Base-by-base conservation (phyloP, 1,140 invertebrate genomes). In the Philopotamus ludificatus region DNA sequence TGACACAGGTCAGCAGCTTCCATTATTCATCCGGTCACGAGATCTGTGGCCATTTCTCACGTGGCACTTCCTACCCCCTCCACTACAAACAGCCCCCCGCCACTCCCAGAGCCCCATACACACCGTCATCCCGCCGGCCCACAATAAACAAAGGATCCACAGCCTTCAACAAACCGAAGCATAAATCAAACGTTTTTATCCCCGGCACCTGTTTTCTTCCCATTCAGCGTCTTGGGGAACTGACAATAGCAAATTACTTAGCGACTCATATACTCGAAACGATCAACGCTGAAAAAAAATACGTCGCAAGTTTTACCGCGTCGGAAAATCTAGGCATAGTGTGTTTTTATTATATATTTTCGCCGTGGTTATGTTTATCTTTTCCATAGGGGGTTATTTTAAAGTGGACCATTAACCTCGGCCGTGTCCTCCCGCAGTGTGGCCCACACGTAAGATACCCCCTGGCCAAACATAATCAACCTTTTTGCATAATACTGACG, bases 11-110 rank as follows among this genome's bases (percentile, higher is more conserved):
- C 49, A 51, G 49, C 49, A 22, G 18, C 7, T 51, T 51, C 49
- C 49, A 51, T 51, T 9, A 51, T 22, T 51, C 49, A 51, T 51
- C 22, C 49, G 22, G 49, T 51, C 49, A 51, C 20, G 21, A 51
- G 20, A 51, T 51, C 49, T 51, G 49, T 51, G 22, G 12, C 22
- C 49, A 51, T 51, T 51, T 51, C 26, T 34, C 22, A 57, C 53
- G 15, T 26, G 20, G 34, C 15, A 4, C 28, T 7, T 7, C 28
- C 28, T 34, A 4, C 28, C 12, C 12, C 28, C 28, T 34, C 12
- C 28, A 34, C 28, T n/a, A n/a, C n/a, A n/a, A n/a, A n/a, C n/a
- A n/a, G n/a, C n/a, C n/a, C n/a, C n/a, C n/a, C n/a, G n/a, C n/a
- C n/a, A n/a, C n/a, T n/a, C n/a, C n/a, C n/a, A n/a, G n/a, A n/a